A percentile compares a stretch with the other conserved stretches of the same genome.
phyloP scores from a whole-genome alignment of 2,113 vertebrate genomes.

The Thinocorus orbignyianus region DNA sequence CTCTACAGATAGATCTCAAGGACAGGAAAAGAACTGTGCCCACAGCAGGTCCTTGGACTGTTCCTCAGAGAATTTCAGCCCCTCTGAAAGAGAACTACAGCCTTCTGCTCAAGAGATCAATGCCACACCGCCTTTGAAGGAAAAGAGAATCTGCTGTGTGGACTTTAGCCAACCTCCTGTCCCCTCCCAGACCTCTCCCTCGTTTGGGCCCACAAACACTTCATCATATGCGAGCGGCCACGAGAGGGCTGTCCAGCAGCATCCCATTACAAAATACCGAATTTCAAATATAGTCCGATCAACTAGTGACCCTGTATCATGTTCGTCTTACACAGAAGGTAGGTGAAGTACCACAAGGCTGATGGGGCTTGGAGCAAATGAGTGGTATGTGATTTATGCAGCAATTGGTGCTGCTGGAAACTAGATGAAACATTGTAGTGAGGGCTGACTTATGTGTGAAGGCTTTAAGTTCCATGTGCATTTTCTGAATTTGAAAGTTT shows the following conservation, averaged over 20 bases:
- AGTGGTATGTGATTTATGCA: neutral
- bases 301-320: slow-evolving; percentile 90
- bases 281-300: slow-evolving; percentile 85
- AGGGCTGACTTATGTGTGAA: neutral
- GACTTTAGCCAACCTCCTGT: slow-evolving; percentile 76
- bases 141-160: slow-evolving; percentile 81
- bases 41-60: slow-evolving; percentile 70
- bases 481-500: neutral
- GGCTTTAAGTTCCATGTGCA: neutral
- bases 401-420: neutral
- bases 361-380: fast-evolving
- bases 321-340: slow-evolving; percentile 81
- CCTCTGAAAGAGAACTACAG: slow-evolving; percentile 74
- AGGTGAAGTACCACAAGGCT: neutral
- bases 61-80: slow-evolving; percentile 78
- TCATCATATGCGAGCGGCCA: neutral
- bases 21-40: slow-evolving; percentile 67
- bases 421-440: fast-evolving
- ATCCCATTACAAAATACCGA: slow-evolving; percentile 43
- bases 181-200: slow-evolving; percentile 60
- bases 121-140: slow-evolving; percentile 63
- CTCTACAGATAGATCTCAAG: slow-evolving; percentile 46
- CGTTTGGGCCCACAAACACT: slow-evolving; percentile 52
- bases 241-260: slow-evolving; percentile 59
- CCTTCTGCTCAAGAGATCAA: neutral